Evolutionary conservation across 2,797 vertebrate species (phyloP), one percentile per base, ranked within the genome.

Genomic region (Steatocranus sp.): DNA sequence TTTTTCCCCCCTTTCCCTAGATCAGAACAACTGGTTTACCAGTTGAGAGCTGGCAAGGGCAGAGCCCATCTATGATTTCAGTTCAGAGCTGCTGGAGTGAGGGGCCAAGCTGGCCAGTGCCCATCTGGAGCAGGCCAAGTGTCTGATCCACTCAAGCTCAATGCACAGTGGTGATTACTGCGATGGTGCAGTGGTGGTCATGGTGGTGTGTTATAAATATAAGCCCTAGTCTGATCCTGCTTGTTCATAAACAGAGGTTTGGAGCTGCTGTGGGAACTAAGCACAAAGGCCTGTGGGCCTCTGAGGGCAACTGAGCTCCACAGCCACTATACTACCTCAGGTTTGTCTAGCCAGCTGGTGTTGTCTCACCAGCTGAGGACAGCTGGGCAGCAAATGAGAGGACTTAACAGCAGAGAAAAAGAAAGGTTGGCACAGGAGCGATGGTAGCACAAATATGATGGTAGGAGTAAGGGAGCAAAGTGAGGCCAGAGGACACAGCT

Each of bases 151-250:
- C 97, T 92, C 92, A 94, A 88, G 91, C 95, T 94, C 94, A 95
- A 95, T 95, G 95, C 96, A 95, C 94, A 92, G 94, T 92, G 95
- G 96, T 95, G 96, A 96, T 96, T 96, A 96, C 96, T 96, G 94
- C 88, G 92, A 97, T 95, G 94, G 92, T 94, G 96, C 94, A 93
- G 95, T 86, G 68, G 86, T 93, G 96, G 95, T 95, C 95, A 95
- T 95, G 96, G 96, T 95, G 94, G 95, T 95, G 96, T 91, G 95
- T 96, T 97, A 97, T 97, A 97, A 97, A 97, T 97, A 97, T 79
- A 95, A 96, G 95, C 94, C 95, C 93, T 91, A 94, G 92, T 88
- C 93, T 90, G 95, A 96, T 96, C 95, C 93, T 94, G 95, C 94
- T 96, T 89, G 68, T 96, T 97, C 94, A 92, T 94, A 95, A 96